phyloP scores from a whole-genome alignment of 2,888 invertebrate species.

The Lycocerus yunnanus region DNA sequence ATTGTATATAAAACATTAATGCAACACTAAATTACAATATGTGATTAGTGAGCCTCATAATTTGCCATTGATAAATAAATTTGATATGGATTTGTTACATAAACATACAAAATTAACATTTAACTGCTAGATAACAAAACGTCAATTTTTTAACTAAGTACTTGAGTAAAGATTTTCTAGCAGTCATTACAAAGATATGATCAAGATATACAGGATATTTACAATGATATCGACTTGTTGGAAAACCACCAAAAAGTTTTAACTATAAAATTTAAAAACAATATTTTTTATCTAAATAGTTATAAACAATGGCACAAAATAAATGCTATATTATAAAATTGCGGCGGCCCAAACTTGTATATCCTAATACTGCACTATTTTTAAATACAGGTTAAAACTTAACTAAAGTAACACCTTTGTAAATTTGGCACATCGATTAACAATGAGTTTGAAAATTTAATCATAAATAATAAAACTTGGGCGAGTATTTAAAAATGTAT shows the following conservation, averaged over 20 bases:
- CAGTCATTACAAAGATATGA: slow-evolving; percentile 47
- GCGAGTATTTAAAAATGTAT: neutral
- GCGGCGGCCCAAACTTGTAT: slow-evolving; percentile 1
- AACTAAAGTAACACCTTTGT: slow-evolving; percentile 21
- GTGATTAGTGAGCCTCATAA: slow-evolving; percentile 46
- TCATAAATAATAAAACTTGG: neutral
- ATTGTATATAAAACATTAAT: slow-evolving; percentile 25
- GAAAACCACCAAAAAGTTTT: neutral
- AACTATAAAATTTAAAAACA: neutral
- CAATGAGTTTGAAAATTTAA: slow-evolving; percentile 15
- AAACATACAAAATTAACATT: slow-evolving; percentile 41
- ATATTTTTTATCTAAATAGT: neutral
- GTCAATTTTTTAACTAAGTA: slow-evolving; percentile 15
- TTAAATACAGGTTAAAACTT: slow-evolving; percentile 21
- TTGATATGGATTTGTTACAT: slow-evolving; percentile 55
- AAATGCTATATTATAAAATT: neutral
- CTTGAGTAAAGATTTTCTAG: slow-evolving; percentile 38
- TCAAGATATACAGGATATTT: slow-evolving; percentile 43
- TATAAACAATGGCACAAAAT: slow-evolving; percentile 22
- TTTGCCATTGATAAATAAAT: slow-evolving; percentile 53
- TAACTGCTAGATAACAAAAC: slow-evolving; percentile 37
- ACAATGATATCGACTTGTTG: slow-evolving; percentile 31
- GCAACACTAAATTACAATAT: slow-evolving; percentile 41
- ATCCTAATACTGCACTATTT: slow-evolving; percentile 24
- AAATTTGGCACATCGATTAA: slow-evolving; percentile 31